A percentile compares a stretch with the other conserved stretches of the same genome.
These are phyloP conservation scores for Drosophila ficusphila DNA, from an alignment of 1,140 invertebrate genomes.

Conservation along the genomic window DNA sequence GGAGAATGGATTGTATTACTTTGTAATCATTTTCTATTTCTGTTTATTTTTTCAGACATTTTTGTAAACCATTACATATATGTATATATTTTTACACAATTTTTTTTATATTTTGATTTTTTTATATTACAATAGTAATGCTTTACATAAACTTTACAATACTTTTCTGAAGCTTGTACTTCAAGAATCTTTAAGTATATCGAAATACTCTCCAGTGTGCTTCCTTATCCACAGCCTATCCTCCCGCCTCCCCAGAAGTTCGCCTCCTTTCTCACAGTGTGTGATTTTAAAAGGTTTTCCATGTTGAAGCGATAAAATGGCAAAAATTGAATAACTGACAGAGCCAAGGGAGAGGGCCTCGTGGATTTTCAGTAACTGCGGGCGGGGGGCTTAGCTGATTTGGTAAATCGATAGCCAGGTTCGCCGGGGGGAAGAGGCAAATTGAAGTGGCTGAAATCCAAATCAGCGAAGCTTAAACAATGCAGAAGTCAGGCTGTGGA, in stretches of 20 bases:
- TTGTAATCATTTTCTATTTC: no score
- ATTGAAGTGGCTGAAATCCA: constrained; percentile 9
- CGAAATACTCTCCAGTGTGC: background rate
- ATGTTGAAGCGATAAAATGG: constrained; percentile 70
- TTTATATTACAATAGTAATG: no score
- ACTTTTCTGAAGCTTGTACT: no score
- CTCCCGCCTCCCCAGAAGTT: no score
- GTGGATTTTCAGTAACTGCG: constrained; percentile 1
- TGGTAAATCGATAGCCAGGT: constrained; percentile 39
- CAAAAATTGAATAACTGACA: constrained; percentile 75
- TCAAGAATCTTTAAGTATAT: no score
- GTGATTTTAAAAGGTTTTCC: constrained; percentile 75
- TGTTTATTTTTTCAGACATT: no score
- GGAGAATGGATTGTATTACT: no score
- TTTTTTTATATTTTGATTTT: no score
- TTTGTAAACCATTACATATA: no score
- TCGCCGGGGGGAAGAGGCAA: background rate
- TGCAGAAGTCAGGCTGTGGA: constrained; percentile 37
- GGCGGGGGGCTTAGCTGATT: constrained; percentile 17
- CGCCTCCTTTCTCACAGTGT: constrained; percentile 26
- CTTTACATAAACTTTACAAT: no score
- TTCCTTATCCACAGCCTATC: background rate
- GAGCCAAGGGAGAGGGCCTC: constrained; percentile 25
- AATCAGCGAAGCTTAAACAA: constrained; percentile 71
- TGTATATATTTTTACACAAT: no score